phyloP scores from a whole-genome alignment of 2,113 vertebrate genomes.

The Sylvilagus bachmani region DNA sequence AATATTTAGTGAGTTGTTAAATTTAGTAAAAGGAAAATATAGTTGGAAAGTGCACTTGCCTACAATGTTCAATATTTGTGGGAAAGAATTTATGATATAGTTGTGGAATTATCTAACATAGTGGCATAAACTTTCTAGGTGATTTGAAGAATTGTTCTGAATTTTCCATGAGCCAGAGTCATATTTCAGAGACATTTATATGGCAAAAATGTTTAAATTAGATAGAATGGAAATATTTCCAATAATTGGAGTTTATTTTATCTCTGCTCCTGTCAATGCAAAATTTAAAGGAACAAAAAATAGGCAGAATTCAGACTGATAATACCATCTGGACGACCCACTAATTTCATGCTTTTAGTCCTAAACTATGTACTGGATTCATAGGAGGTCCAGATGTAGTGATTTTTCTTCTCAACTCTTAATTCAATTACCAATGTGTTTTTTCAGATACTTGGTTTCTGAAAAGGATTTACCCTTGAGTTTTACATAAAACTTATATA shows the following conservation, averaged over 20 bases:
- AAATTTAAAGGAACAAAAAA: not conserved
- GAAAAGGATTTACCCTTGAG: not conserved
- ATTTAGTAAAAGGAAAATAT: slow-evolving; percentile 20
- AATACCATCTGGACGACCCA: not conserved
- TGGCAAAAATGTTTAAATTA: not conserved
- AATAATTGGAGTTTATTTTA: not conserved
- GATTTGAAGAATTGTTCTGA: not conserved
- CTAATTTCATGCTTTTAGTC: not conserved
- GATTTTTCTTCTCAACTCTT: not conserved
- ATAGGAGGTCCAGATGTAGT: not conserved
- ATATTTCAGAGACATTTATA: slow-evolving; percentile 13
- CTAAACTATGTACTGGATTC: not conserved
- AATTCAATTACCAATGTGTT: not conserved
- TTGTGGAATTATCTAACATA: not conserved
- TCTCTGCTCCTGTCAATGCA: not conserved
- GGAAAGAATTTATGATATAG: not conserved
- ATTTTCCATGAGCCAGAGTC: not conserved
- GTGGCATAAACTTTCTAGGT: not conserved
- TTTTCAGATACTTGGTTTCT: not conserved
- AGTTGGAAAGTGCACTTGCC: not conserved
- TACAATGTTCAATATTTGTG: not conserved
- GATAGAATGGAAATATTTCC: not conserved
- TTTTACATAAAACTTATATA: not conserved
- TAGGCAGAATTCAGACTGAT: not conserved
- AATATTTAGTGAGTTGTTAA: not conserved